Conservation (phyloP, 2,888 invertebrate genomes). For the Pollenia angustigena region DNA sequence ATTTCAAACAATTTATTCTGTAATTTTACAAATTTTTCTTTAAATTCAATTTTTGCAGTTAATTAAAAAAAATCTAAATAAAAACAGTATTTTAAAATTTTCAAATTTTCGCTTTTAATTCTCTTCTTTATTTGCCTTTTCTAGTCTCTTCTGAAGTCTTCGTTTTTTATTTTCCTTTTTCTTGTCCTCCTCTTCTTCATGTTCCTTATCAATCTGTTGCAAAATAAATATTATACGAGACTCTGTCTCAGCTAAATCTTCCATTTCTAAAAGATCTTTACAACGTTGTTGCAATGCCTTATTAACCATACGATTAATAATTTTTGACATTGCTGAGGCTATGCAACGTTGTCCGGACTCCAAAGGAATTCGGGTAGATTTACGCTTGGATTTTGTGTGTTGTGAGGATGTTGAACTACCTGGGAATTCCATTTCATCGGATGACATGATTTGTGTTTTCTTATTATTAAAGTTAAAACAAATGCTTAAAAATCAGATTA, state of each 20-base stretch:
- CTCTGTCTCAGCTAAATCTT: conserved; percentile 73
- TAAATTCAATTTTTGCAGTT: conserved; percentile 19
- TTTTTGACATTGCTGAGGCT: conserved; percentile 76
- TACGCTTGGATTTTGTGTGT: conserved; percentile 16
- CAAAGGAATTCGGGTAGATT: conserved; percentile 44
- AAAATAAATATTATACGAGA: conserved; percentile 51
- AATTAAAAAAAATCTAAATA: conserved; percentile 51
- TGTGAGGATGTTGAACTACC: background rate
- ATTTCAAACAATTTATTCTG: too few relatives aligned
- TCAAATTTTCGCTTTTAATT: background rate
- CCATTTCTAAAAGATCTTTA: conserved; percentile 75
- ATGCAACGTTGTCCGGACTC: conserved; percentile 71
- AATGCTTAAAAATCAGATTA: background rate
- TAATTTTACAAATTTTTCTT: too few relatives aligned
- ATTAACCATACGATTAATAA: conserved; percentile 77
- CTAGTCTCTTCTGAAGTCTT: background rate
- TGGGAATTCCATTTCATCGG: conserved; percentile 16
- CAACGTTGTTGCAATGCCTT: conserved; percentile 74
- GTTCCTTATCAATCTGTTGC: conserved; percentile 62
- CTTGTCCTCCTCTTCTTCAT: conserved; percentile 17
- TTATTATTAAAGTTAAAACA: background rate
- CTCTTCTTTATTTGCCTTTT: background rate
- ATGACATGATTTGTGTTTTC: conserved; percentile 41
- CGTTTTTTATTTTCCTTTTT: conserved; percentile 26
- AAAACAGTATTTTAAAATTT: background rate